Evolutionary conservation across 2,113 vertebrate species (phyloP), one percentile per base, ranked within the genome.

Genomic region (Centropristis striata): DNA sequence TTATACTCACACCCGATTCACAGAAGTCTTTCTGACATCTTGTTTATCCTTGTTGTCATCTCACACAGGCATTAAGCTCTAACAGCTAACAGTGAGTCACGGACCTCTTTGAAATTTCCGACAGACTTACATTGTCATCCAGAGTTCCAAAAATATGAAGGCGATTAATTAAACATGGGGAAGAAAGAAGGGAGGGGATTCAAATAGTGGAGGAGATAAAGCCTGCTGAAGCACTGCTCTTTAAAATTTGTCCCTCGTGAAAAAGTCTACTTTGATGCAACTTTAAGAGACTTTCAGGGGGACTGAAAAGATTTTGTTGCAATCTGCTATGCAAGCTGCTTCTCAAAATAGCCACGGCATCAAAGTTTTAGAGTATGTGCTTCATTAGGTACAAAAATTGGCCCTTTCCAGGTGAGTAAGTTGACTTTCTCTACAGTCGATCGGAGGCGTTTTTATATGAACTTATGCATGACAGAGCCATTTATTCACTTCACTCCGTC

Each of bases 101-200:
- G 39, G 32, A 78, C 20, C 58, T 75, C 46, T 76, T 59, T 74
- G 16, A 73, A 79, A 82, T 51, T 61, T 37, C 61, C 23, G 4
- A 73, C 61, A 81, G 49, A 69, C 58, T 74, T 50, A 41, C 32
- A 69, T 74, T 86, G 72, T 89, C 69, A 78, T 82, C 64, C 7
- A 13, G 42, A 64, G 57, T 67, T 77, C 76, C 68, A 81, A 84
- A 88, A 84, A 85, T 86, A 88, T 55, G 20, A 71, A 71, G 36
- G 21, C 0, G 28, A 91, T 87, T 46, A 89, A 90, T 84, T 82
- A 90, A 85, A 88, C 81, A 93, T 87, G 74, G 21, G 37, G 28
- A 46, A 41, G 70, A 70, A 42, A 77, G 37, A 42, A n/a, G n/a
- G n/a, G 42, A 59, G 16, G 36, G n/a, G 44, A 37, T 27, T 71